A percentile compares a stretch with the other conserved stretches of the same genome.
Conservation (phyloP, 92 coral and sea anemone genomes). For the Chrysogorgia sp. region DNA sequence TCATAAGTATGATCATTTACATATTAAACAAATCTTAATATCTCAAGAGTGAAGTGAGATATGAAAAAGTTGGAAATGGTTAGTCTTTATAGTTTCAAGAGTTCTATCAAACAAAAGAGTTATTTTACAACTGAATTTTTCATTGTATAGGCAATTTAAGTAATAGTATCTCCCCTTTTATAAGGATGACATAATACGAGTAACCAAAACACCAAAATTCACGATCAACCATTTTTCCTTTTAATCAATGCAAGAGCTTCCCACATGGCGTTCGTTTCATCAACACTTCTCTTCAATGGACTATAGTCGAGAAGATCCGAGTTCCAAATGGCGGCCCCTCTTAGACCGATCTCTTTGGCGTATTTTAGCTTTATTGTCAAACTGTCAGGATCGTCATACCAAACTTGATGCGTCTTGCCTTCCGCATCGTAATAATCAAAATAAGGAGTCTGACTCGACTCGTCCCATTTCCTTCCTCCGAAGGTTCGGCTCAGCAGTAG, state of each 20-base stretch:
- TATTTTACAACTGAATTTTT: too few species aligned
- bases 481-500: constrained; percentile 69
- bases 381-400: constrained; percentile 87
- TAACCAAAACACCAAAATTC: too few species aligned
- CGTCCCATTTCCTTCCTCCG: constrained; percentile 67
- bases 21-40: too few species aligned
- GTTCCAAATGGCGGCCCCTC: constrained; percentile 96
- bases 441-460: constrained; percentile 66
- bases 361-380: constrained; percentile 64
- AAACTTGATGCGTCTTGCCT: constrained; percentile 80
- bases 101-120: too few species aligned
- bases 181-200: too few species aligned
- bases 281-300: constrained; percentile 59
- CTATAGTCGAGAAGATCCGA: constrained; percentile 88
- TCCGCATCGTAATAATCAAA: constrained; percentile 76
- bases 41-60: too few species aligned
- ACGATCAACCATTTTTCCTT: neutral
- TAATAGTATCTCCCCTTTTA: too few species aligned
- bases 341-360: constrained; percentile 60
- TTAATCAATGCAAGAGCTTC: constrained; percentile 15
- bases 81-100: too few species aligned
- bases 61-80: too few species aligned
- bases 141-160: too few species aligned
- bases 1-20: too few species aligned
- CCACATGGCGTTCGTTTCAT: constrained; percentile 82